These are phyloP conservation scores for Phylloscopus trochiloides DNA, from an alignment of 2,113 vertebrate species.

Conservation along the genomic window DNA sequence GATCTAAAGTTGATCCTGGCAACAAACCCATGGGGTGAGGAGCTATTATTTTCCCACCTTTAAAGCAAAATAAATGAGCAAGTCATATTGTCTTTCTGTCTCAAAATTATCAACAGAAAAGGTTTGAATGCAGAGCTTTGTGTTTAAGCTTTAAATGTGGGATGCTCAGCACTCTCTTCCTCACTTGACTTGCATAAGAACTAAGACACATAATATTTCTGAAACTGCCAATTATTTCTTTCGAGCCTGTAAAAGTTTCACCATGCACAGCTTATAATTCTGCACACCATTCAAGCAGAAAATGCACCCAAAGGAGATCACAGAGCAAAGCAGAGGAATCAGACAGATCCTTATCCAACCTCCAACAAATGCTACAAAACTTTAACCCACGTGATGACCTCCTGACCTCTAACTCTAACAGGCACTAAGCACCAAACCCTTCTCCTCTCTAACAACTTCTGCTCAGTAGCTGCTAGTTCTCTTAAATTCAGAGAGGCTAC, in stretches of 20 bases:
- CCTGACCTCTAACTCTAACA: background rate
- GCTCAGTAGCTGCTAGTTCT: background rate
- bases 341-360: background rate
- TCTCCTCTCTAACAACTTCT: background rate
- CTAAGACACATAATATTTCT: background rate
- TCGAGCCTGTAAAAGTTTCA: background rate
- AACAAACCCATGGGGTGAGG: background rate
- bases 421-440: background rate
- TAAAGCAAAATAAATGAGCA: background rate
- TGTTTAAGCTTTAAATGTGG: background rate
- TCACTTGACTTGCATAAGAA: background rate
- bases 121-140: background rate
- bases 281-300: background rate
- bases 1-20: background rate
- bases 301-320: accelerated
- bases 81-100: background rate
- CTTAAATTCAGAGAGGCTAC: background rate
- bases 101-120: background rate
- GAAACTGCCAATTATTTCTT: background rate
- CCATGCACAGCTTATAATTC: background rate
- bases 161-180: background rate
- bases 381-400: accelerated
- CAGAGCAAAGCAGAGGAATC: background rate
- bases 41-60: background rate
- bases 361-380: background rate